These are phyloP conservation scores for Falco peregrinus DNA, from an alignment of 2,797 vertebrate genomes.

Conservation along the genomic window DNA sequence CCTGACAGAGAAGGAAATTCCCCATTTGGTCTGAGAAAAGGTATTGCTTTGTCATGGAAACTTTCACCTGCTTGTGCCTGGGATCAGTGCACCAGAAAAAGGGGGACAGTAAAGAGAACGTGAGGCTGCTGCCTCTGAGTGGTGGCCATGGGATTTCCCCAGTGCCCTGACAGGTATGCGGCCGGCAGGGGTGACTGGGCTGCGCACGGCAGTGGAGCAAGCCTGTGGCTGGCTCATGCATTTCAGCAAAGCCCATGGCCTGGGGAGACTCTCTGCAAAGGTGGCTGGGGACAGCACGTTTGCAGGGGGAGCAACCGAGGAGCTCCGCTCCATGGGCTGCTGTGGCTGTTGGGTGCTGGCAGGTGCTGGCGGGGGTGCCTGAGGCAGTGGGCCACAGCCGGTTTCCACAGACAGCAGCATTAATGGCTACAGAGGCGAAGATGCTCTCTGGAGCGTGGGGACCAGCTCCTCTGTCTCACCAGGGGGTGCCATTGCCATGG, in stretches of 20 bases:
- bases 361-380: background rate
- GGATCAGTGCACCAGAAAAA: background rate
- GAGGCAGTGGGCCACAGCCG: background rate
- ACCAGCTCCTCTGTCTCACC: background rate
- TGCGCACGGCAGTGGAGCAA: background rate
- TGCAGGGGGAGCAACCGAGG: background rate
- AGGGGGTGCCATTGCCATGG: constrained; percentile 34
- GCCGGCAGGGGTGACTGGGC: accelerated
- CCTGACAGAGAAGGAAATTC: background rate
- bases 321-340: background rate
- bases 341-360: background rate
- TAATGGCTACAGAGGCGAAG: background rate
- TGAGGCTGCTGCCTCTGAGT: background rate
- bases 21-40: background rate
- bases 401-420: background rate
- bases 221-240: background rate
- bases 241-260: background rate
- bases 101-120: background rate
- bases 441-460: background rate
- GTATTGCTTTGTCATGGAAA: background rate
- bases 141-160: background rate
- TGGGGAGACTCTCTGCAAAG: background rate
- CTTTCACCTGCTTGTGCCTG: background rate
- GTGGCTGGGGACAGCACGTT: background rate
- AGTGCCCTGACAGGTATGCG: accelerated